Conservation (phyloP, 2,888 invertebrate genomes). For the Drosophila sordidula region DNA sequence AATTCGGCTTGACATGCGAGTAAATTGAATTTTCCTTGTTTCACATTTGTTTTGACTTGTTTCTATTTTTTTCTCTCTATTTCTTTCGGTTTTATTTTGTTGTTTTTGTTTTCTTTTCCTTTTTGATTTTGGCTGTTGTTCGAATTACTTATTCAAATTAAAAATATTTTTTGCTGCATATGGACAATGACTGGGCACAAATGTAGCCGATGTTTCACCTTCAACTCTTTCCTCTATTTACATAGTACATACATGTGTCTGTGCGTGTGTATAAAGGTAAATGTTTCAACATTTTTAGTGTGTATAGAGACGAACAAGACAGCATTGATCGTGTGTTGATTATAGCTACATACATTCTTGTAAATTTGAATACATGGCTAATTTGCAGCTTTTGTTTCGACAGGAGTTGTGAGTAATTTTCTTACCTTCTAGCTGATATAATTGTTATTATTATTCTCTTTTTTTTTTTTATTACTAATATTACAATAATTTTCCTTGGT, state of each 20-base stretch:
- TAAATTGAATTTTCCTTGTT: conserved; percentile 82
- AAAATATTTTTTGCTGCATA: conserved; percentile 67
- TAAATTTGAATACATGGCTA: conserved; percentile 9
- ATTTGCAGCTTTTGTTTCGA: conserved; percentile 27
- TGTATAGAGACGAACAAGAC: conserved; percentile 26
- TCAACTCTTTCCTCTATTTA: conserved; percentile 42
- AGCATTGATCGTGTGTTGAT: conserved; percentile 31
- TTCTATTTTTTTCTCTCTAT: conserved; percentile 39
- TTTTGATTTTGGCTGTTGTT: conserved; percentile 70
- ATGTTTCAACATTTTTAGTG: conserved; percentile 32
- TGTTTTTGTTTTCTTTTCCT: conserved; percentile 22
- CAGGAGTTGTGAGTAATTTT: conserved; percentile 3
- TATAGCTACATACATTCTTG: conserved; percentile 16
- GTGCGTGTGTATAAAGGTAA: conserved; percentile 2
- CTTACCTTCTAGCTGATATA: background rate
- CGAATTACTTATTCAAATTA: conserved; percentile 80
- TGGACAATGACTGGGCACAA: conserved; percentile 58
- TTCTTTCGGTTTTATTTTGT: conserved; percentile 26
- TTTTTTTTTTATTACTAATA: no score
- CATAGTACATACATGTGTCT: conserved; percentile 17
- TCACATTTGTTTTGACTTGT: conserved; percentile 76
- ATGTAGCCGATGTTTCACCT: conserved; percentile 40
- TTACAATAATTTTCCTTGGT: no score
- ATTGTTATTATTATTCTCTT: no score
- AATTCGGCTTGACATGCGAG: conserved; percentile 81